Percentiles rank a stretch among this genome's conserved stretches.
These are phyloP conservation scores for Hyposoter didymator DNA, from an alignment of 2,888 invertebrate genomes.

Conservation along the genomic window DNA sequence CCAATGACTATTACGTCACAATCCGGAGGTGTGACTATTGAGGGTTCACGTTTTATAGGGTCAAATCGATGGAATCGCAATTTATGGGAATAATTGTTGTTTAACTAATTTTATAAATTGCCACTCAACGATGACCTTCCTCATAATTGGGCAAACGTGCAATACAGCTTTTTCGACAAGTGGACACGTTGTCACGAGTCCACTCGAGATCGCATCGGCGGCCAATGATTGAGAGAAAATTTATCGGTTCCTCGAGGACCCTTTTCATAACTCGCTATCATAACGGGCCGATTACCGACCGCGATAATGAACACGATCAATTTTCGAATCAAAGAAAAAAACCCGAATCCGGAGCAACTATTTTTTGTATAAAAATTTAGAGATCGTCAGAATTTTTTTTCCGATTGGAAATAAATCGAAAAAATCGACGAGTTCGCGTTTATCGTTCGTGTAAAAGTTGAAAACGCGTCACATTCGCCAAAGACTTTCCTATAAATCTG, in stretches of 20 bases:
- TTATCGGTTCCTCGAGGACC: conserved; percentile 37
- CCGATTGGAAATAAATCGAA: no score
- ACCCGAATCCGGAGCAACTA: neutral
- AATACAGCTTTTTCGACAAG: conserved; percentile 38
- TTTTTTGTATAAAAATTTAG: neutral
- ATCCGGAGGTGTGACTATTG: no score
- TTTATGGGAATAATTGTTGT: neutral
- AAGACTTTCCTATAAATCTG: neutral
- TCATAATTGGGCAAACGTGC: neutral
- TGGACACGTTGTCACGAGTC: conserved; percentile 20
- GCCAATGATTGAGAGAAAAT: conserved; percentile 28
- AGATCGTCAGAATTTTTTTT: no score
- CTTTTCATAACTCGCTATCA: conserved; percentile 38
- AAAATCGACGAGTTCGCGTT: neutral
- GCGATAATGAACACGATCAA: conserved; percentile 18
- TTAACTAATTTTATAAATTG: neutral
- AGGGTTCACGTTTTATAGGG: no score
- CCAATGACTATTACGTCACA: no score
- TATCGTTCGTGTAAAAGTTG: neutral
- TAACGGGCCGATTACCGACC: neutral
- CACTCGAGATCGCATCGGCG: conserved; percentile 46
- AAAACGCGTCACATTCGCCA: neutral
- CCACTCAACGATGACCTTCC: neutral
- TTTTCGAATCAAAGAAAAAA: neutral
- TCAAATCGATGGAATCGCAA: conserved; percentile 1